These are phyloP conservation scores for Epinephelus awoara DNA, from an alignment of 2,797 vertebrate genomes.

Conservation along the genomic window DNA sequence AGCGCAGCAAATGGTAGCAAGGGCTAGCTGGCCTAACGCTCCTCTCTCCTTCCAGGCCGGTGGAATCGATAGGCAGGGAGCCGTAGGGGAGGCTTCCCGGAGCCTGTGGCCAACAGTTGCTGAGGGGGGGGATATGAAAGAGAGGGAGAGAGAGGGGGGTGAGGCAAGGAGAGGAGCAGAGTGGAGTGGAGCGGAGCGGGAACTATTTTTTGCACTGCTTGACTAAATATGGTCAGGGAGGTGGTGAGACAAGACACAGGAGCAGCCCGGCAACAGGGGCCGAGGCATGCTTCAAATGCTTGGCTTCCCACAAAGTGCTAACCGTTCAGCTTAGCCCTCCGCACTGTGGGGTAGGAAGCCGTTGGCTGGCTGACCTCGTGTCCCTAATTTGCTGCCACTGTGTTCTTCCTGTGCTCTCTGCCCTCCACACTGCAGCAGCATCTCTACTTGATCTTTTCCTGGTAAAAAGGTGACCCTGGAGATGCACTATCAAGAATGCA, in stretches of 20 bases:
- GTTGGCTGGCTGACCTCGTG: slow-evolving; percentile 54
- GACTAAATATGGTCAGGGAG: slow-evolving; percentile 99
- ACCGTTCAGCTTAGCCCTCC: slow-evolving; percentile 63
- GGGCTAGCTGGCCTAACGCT: slow-evolving; percentile 77
- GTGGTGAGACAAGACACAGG: slow-evolving; percentile 91
- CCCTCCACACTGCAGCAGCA: slow-evolving; percentile 76
- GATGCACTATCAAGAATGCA: slow-evolving; percentile 37
- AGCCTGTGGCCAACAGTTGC: slow-evolving; percentile 90
- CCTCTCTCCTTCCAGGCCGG: slow-evolving; percentile 85
- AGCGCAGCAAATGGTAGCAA: slow-evolving; percentile 90
- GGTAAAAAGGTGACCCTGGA: slow-evolving; percentile 84
- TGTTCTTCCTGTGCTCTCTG: slow-evolving; percentile 54
- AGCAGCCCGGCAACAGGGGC: slow-evolving; percentile 90
- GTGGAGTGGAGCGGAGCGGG: slow-evolving; percentile 62
- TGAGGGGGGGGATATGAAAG: slow-evolving; percentile 75
- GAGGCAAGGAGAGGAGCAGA: slow-evolving; percentile 57
- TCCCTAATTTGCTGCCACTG: slow-evolving; percentile 62
- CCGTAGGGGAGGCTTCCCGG: slow-evolving; percentile 90
- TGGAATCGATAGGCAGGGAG: slow-evolving; percentile 94
- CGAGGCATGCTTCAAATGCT: slow-evolving; percentile 94
- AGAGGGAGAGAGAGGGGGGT: slow-evolving; percentile 24
- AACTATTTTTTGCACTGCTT: slow-evolving; percentile 99
- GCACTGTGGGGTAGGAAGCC: slow-evolving; percentile 42
- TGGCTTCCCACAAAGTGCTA: slow-evolving; percentile 83
- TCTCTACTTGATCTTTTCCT: slow-evolving; percentile 80